Evolutionary conservation across 2,113 vertebrate species (phyloP).

Genomic region (Asarcornis scutulata): DNA sequence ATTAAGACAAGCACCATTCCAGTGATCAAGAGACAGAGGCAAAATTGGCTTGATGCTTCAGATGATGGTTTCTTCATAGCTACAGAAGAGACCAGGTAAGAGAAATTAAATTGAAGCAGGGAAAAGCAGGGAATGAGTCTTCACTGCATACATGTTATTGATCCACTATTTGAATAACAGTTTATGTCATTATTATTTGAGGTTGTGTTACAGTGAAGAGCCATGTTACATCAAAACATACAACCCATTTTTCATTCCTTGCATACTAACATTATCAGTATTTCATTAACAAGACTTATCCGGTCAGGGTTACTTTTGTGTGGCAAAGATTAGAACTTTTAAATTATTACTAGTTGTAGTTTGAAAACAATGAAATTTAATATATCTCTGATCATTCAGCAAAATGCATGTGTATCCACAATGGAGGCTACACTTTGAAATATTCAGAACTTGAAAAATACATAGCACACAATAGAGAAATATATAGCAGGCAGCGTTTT

Average conservation of each 20-base stretch:
- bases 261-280: neutral
- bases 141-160: constrained; percentile 37
- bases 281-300: neutral
- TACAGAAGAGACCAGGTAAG: constrained; percentile 92
- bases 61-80: constrained; percentile 92
- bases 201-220: neutral
- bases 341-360: neutral
- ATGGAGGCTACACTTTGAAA: neutral
- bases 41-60: constrained; percentile 90
- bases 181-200: neutral
- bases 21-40: constrained; percentile 87
- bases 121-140: neutral
- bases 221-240: neutral
- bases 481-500: neutral
- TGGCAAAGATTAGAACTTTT: neutral
- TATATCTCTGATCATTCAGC: neutral
- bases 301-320: neutral
- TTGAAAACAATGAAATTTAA: neutral
- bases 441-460: neutral
- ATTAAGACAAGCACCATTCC: constrained; percentile 77
- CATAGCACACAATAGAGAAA: neutral
- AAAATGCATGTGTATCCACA: neutral
- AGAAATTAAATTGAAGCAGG: neutral
- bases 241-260: neutral
- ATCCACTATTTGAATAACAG: neutral